phyloP scores from a whole-genome alignment of 1,140 invertebrate genomes.

The Sminthurides bifidus region DNA sequence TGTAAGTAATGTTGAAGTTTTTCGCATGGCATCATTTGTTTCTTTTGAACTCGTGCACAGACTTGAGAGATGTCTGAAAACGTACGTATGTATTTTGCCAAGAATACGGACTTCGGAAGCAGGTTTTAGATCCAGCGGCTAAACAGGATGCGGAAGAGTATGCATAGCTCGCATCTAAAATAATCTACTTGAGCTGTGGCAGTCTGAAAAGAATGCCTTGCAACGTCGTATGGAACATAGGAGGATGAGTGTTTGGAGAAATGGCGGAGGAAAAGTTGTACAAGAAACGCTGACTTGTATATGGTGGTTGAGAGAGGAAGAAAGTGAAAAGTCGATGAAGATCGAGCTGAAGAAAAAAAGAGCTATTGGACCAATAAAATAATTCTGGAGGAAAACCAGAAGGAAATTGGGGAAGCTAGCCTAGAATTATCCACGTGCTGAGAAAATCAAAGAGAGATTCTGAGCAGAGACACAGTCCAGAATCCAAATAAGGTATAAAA shows the following conservation, averaged over 20 bases:
- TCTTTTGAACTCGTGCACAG: too few species aligned
- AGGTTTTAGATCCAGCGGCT: too few species aligned
- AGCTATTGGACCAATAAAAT: constrained; percentile 9
- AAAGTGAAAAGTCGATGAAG: neutral
- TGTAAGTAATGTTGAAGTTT: too few species aligned
- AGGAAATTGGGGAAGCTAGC: constrained; percentile 1
- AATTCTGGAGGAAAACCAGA: constrained; percentile 9
- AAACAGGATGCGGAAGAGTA: too few species aligned
- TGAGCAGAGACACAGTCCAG: neutral
- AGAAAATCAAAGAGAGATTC: constrained; percentile 12
- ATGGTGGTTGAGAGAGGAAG: neutral
- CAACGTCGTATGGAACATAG: too few species aligned
- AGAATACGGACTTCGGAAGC: too few species aligned
- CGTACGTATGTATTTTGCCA: too few species aligned
- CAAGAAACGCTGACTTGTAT: neutral
- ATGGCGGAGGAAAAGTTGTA: neutral
- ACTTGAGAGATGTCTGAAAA: too few species aligned
- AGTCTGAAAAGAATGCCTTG: too few species aligned
- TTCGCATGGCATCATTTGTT: too few species aligned
- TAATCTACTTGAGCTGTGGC: too few species aligned
- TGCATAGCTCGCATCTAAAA: too few species aligned
- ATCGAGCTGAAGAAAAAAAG: constrained; percentile 2
- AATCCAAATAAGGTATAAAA: constrained; percentile 11
- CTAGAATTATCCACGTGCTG: constrained; percentile 12
- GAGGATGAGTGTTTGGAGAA: neutral